A percentile compares a stretch with the other conserved stretches of the same genome.
phyloP scores from a whole-genome alignment of 2,113 vertebrate genomes.

The Oostethus manadensis region DNA sequence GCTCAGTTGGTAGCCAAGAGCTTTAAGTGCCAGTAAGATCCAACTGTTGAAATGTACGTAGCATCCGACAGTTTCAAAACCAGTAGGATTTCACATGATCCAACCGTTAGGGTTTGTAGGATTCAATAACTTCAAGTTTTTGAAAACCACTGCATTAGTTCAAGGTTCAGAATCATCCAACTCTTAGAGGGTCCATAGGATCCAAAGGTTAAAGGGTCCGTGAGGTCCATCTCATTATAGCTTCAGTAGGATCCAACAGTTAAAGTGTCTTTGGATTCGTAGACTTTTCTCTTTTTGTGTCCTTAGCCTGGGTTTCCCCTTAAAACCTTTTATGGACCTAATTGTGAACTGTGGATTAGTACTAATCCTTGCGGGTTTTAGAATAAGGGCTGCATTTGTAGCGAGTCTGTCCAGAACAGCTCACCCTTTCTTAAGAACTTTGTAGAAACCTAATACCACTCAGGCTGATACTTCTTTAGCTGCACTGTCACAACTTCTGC shows the following conservation, averaged over 20 bases:
- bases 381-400: not conserved
- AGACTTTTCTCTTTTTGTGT: not conserved
- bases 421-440: not conserved
- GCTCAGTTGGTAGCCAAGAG: not conserved
- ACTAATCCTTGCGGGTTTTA: conserved; percentile 26
- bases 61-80: too few relatives aligned
- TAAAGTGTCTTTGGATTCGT: too few relatives aligned
- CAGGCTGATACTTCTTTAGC: not conserved
- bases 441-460: not conserved
- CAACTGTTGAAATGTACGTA: not conserved
- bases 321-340: conserved; percentile 18
- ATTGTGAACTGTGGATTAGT: conserved; percentile 25
- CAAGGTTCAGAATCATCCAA: too few relatives aligned
- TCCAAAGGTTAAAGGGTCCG: too few relatives aligned
- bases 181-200: too few relatives aligned
- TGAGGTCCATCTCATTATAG: too few relatives aligned
- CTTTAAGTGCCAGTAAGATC: not conserved
- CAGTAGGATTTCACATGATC: not conserved
- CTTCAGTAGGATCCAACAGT: not conserved
- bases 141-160: too few relatives aligned
- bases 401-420: conserved; percentile 8
- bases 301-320: conserved; percentile 24
- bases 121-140: too few relatives aligned
- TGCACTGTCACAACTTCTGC: too few relatives aligned
- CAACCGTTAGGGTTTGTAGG: not conserved